Percentiles rank a stretch among this genome's conserved stretches.
phyloP scores from a whole-genome alignment of 2,797 vertebrate species.

The Oryzias dopingdopingensis region DNA sequence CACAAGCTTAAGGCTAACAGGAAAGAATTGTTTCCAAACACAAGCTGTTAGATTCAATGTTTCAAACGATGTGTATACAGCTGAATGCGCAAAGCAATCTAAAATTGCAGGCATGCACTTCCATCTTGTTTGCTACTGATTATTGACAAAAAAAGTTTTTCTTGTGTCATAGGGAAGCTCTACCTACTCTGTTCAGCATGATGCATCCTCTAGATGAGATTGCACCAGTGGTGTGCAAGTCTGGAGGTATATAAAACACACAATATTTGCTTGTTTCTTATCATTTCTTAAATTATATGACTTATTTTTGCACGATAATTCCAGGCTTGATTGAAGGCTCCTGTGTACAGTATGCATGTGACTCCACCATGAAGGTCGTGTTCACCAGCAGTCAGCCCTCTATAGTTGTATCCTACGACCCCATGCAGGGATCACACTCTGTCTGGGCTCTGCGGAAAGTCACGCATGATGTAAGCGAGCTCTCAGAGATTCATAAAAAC shows the following conservation, averaged over 20 bases:
- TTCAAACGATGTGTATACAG: background rate
- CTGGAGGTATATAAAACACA: constrained; percentile 77
- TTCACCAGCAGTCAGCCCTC: constrained; percentile 88
- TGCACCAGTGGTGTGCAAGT: constrained; percentile 88
- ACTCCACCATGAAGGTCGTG: constrained; percentile 86
- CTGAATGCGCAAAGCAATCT: background rate
- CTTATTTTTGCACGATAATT: constrained; percentile 3
- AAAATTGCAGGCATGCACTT: background rate
- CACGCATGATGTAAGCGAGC: constrained; percentile 83
- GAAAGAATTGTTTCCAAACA: background rate
- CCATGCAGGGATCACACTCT: constrained; percentile 85
- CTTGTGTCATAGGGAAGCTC: constrained; percentile 80
- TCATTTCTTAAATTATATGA: background rate
- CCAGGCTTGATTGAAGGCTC: constrained; percentile 82
- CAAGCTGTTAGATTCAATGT: background rate
- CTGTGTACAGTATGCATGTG: constrained; percentile 89
- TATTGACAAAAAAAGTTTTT: background rate
- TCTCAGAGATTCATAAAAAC: background rate
- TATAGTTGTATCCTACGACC: constrained; percentile 91
- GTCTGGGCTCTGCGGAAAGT: constrained; percentile 91
- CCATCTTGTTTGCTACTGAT: background rate
- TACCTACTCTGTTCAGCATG: constrained; percentile 97
- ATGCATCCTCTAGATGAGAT: constrained; percentile 96
- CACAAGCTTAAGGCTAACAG: background rate
- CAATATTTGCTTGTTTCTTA: background rate